Percentiles rank a stretch among this genome's conserved stretches.
Conservation (phyloP, 2,797 vertebrate genomes). For the Amphiprion clarkii region DNA sequence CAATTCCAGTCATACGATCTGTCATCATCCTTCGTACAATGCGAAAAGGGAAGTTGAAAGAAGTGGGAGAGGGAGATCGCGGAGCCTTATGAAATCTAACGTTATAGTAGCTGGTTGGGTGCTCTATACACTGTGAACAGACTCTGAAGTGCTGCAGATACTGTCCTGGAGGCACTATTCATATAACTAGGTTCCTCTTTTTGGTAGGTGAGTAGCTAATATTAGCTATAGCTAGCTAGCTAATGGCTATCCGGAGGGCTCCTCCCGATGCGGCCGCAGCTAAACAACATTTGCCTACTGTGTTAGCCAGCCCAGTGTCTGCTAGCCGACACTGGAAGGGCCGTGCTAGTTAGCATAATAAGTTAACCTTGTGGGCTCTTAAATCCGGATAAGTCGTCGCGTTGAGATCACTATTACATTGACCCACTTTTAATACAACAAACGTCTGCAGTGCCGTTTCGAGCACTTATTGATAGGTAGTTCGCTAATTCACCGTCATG, state of each 20-base stretch:
- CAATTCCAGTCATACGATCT: constrained; percentile 79
- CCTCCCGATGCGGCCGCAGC: constrained; percentile 67
- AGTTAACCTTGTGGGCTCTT: neutral
- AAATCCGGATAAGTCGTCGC: neutral
- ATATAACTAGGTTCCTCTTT: constrained; percentile 26
- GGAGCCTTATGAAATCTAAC: constrained; percentile 61
- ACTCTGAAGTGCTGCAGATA: constrained; percentile 37
- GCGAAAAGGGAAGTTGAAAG: constrained; percentile 85
- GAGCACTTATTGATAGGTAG: neutral
- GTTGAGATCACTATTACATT: neutral
- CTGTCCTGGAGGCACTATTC: constrained; percentile 21
- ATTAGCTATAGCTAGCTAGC: constrained; percentile 47
- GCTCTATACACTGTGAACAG: constrained; percentile 30
- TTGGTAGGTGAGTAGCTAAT: constrained; percentile 62
- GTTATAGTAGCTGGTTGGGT: constrained; percentile 23
- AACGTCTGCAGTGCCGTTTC: too few relatives aligned
- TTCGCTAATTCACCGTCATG: constrained; percentile 35
- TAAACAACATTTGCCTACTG: constrained; percentile 48
- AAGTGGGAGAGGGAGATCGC: constrained; percentile 78
- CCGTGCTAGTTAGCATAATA: constrained; percentile 39
- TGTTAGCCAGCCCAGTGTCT: constrained; percentile 40
- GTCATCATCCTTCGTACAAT: constrained; percentile 81
- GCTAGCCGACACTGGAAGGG: constrained; percentile 50
- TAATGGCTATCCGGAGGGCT: constrained; percentile 66
- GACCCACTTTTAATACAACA: neutral